Evolutionary conservation across 2,113 vertebrate species (phyloP).

Genomic region (Muntiacus muntjak): DNA sequence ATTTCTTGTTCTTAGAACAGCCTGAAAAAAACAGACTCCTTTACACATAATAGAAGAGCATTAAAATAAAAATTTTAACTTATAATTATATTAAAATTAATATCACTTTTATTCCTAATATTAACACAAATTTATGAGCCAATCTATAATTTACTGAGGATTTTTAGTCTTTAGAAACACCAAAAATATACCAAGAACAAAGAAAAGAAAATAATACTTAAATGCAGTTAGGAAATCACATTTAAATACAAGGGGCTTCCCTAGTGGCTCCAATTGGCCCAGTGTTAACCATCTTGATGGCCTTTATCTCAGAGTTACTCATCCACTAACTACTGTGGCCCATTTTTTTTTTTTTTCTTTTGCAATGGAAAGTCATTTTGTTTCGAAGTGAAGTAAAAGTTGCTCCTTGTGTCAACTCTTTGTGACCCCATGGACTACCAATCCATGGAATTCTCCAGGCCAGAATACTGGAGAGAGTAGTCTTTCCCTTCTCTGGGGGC

Average conservation of each 20-base stretch:
- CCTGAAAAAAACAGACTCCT: background rate
- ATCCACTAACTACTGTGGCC: background rate
- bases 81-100: background rate
- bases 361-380: background rate
- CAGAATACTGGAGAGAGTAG: background rate
- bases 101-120: background rate
- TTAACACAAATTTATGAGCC: background rate
- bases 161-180: background rate
- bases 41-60: background rate
- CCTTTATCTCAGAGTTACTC: background rate
- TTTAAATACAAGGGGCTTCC: background rate
- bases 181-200: background rate
- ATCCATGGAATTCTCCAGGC: background rate
- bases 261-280: background rate
- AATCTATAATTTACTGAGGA: background rate
- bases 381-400: background rate
- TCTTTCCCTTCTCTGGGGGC: background rate
- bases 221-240: background rate
- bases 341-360: background rate
- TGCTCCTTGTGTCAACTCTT: background rate
- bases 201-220: background rate
- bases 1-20: background rate
- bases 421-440: background rate
- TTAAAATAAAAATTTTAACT: background rate
- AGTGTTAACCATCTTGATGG: rapidly evolving